Evolutionary conservation across 2,113 vertebrate species (phyloP).

Genomic region (Theropithecus gelada): DNA sequence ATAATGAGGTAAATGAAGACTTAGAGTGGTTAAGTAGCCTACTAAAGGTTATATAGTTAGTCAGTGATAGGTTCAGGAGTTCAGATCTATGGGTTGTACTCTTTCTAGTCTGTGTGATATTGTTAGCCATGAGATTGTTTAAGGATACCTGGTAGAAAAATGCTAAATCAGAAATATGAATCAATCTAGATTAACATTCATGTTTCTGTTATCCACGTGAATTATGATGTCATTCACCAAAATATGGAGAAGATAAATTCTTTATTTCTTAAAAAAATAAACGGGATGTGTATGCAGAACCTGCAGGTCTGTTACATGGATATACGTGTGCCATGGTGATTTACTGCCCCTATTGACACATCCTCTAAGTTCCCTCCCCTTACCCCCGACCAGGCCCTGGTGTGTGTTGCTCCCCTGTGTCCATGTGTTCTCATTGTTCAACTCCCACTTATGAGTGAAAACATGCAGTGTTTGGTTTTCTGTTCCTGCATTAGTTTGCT

Average conservation of each 20-base stretch:
- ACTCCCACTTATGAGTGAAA: too few species aligned
- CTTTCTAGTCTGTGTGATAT: neutral
- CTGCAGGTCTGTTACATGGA: too few species aligned
- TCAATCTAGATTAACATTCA: neutral
- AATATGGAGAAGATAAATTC: neutral
- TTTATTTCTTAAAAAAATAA: too few species aligned
- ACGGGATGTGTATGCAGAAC: too few species aligned
- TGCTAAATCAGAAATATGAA: neutral
- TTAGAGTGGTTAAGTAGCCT: neutral
- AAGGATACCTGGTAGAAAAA: neutral
- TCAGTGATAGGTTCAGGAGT: neutral
- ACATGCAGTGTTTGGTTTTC: too few species aligned
- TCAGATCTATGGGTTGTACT: neutral
- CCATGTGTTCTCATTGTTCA: too few species aligned
- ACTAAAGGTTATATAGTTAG: neutral
- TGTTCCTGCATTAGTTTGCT: too few species aligned
- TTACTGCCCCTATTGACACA: too few species aligned
- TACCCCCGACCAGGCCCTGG: rapidly evolving
- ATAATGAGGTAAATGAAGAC: neutral
- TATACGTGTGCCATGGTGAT: too few species aligned
- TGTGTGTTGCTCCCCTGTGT: too few species aligned
- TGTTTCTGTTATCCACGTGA: neutral
- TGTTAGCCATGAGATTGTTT: neutral
- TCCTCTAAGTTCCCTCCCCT: too few species aligned
- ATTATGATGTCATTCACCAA: neutral